Evolutionary conservation across 2,113 vertebrate genomes (phyloP).

Genomic region (Neolamprologus ventralis): DNA sequence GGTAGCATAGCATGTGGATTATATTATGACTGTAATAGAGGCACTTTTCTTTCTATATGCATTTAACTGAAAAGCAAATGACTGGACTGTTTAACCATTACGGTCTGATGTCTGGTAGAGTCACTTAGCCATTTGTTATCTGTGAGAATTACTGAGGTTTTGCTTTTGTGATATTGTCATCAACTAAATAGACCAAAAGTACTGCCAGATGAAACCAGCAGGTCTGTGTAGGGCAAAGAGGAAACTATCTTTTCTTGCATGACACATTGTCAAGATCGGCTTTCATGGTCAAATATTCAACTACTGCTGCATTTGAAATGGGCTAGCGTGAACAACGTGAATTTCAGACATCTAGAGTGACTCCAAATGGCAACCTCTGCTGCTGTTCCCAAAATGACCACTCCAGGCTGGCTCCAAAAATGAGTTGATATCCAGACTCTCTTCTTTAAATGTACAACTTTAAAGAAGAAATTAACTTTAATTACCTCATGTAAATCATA

Average conservation of each 20-base stretch:
- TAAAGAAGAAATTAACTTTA: not conserved
- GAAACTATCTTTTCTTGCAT: not conserved
- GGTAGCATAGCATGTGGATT: not conserved
- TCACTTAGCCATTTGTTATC: not conserved
- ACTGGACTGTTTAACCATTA: not conserved
- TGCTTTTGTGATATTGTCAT: not conserved
- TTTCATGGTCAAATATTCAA: not conserved
- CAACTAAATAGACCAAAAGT: not conserved
- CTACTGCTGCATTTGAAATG: not conserved
- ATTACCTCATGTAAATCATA: not conserved
- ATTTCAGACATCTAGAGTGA: not conserved
- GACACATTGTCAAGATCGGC: accelerated
- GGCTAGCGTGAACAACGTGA: not conserved
- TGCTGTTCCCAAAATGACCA: not conserved
- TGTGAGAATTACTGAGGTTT: not conserved
- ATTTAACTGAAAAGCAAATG: not conserved
- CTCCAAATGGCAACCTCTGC: accelerated
- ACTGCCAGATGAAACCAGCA: not conserved
- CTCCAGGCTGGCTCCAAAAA: not conserved
- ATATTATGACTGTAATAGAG: not conserved
- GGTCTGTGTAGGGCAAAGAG: not conserved
- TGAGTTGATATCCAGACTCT: not conserved
- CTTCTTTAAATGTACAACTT: not conserved
- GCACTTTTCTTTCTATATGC: not conserved
- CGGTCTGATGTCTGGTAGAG: not conserved